Evolutionary conservation across 2,113 vertebrate genomes (phyloP).

Genomic region (Platycercus adscitus): DNA sequence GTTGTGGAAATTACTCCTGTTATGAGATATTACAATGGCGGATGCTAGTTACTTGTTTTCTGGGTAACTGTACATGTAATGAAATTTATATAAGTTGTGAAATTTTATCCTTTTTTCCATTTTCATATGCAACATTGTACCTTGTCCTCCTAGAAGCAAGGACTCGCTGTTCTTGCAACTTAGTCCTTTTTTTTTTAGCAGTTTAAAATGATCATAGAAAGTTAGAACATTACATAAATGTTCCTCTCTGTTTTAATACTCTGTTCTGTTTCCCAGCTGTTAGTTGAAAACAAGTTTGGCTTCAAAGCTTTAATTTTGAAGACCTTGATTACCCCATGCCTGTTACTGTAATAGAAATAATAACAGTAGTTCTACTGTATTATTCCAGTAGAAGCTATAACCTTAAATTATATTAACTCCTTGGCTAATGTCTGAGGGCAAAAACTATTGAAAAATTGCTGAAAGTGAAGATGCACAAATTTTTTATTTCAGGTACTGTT

Average conservation of each 20-base stretch:
- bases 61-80: not conserved
- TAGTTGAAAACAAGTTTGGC: not conserved
- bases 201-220: not conserved
- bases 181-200: not conserved
- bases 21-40: not conserved
- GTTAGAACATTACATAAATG: not conserved
- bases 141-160: conserved; percentile 9
- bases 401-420: not conserved
- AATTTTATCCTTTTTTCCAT: not conserved
- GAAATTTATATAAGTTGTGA: not conserved
- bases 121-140: not conserved
- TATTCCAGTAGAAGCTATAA: not conserved
- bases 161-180: not conserved
- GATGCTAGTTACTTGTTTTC: not conserved
- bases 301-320: not conserved
- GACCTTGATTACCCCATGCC: not conserved
- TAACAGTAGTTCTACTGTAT: not conserved
- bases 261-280: not conserved
- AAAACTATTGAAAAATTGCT: not conserved
- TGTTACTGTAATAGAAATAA: not conserved
- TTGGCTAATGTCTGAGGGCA: not conserved
- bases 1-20: not conserved
- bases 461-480: not conserved
- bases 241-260: not conserved
- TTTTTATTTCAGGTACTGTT: not conserved